A percentile compares a stretch with the other conserved stretches of the same genome.
phyloP scores from a whole-genome alignment of 2,888 invertebrate species.

The Subacronicta megacephala region DNA sequence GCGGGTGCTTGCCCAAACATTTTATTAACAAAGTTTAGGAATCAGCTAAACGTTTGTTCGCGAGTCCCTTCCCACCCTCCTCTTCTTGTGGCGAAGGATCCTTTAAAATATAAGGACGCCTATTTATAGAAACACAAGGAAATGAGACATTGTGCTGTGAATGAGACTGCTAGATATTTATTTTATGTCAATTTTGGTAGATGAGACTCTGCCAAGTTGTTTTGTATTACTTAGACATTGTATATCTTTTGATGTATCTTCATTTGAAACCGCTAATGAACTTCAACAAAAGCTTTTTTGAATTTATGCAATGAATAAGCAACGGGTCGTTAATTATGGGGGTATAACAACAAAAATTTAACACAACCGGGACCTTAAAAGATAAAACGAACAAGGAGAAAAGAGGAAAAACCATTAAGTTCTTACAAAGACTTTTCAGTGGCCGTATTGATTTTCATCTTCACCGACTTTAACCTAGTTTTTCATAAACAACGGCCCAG shows the following conservation, averaged over 20 bases:
- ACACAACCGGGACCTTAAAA: background rate
- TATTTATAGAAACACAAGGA: conserved; percentile 21
- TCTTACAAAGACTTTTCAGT: background rate
- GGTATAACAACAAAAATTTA: too few species aligned
- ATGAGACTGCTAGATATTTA: too few species aligned
- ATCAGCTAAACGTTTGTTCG: conserved; percentile 47
- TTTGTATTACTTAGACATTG: too few species aligned
- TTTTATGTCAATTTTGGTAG: too few species aligned
- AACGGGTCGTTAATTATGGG: too few species aligned
- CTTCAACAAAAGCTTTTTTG: too few species aligned
- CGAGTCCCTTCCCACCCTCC: conserved; percentile 5
- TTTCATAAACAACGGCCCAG: conserved; percentile 5
- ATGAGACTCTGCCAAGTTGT: too few species aligned
- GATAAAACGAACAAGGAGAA: background rate
- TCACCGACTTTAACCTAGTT: background rate
- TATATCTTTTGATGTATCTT: too few species aligned
- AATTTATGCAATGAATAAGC: too few species aligned
- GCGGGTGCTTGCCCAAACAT: conserved; percentile 51
- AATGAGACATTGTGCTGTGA: conserved; percentile 4
- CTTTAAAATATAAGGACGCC: conserved; percentile 38
- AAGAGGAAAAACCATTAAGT: background rate
- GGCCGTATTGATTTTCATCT: background rate
- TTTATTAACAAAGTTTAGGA: conserved; percentile 66
- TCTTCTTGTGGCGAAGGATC: conserved; percentile 34
- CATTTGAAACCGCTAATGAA: too few species aligned